A percentile compares a stretch with the other conserved stretches of the same genome.
Conservation (phyloP, 2,888 invertebrate genomes). For the Branchipolynoe longqiensis region DNA sequence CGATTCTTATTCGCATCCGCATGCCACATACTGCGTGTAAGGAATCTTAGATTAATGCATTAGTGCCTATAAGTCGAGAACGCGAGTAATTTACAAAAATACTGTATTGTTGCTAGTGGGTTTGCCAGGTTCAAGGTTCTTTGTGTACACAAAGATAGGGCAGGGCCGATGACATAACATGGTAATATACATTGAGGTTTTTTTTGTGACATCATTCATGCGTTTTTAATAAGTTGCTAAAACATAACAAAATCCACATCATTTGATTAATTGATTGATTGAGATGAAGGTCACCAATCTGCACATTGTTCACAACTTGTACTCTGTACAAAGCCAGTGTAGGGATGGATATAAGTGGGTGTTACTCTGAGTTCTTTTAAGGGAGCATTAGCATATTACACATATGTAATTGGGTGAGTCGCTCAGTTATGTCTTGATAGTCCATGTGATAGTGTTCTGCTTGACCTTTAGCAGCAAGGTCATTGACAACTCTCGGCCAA, state of each 20-base stretch:
- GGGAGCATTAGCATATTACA: neutral
- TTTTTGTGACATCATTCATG: conserved; percentile 15
- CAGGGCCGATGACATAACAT: conserved; percentile 20
- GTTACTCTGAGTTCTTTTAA: too few species aligned
- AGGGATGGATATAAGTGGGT: too few species aligned
- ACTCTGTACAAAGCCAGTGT: neutral
- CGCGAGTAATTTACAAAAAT: conserved; percentile 47
- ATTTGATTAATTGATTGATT: neutral
- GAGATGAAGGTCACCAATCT: neutral
- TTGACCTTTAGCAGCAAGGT: too few species aligned
- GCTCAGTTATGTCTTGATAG: too few species aligned
- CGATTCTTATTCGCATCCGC: too few species aligned
- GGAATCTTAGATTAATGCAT: too few species aligned
- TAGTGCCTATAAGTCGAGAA: conserved; percentile 33
- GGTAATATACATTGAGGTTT: conserved; percentile 44
- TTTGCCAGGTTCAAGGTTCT: neutral
- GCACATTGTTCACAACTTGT: neutral
- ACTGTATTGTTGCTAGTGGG: conserved; percentile 35
- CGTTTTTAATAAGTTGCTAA: conserved; percentile 30
- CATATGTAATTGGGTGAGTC: too few species aligned
- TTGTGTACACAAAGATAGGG: conserved; percentile 16
- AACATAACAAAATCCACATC: conserved; percentile 11
- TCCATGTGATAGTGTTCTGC: too few species aligned
- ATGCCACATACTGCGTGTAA: too few species aligned
- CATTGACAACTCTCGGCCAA: too few species aligned